These are phyloP conservation scores for Watsonalla cultraria DNA, from an alignment of 2,888 invertebrate species.

Conservation along the genomic window DNA sequence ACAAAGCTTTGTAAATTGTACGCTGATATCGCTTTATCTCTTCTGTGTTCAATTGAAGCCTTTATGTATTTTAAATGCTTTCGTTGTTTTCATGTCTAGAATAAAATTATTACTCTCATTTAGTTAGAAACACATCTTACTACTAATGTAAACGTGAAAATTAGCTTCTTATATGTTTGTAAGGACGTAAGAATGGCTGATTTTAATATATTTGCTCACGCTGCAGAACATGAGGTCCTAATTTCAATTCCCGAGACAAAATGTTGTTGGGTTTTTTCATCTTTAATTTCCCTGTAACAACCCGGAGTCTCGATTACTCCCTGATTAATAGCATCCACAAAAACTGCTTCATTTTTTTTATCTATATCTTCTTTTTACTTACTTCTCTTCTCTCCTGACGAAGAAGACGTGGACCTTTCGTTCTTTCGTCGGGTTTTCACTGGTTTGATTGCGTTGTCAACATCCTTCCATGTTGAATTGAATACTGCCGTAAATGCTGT, in stretches of 20 bases:
- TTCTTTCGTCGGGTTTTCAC: slow-evolving; percentile 8
- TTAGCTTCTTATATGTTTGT: too few relatives aligned
- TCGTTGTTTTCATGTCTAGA: too few relatives aligned
- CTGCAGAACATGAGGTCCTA: too few relatives aligned
- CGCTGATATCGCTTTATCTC: not conserved
- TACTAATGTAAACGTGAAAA: too few relatives aligned
- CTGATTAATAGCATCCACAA: not conserved
- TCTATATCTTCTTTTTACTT: not conserved
- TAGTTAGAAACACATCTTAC: too few relatives aligned
- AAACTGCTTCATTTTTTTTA: not conserved
- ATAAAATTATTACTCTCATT: too few relatives aligned
- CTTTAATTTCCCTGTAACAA: too few relatives aligned
- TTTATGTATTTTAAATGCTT: not conserved
- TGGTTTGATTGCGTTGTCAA: not conserved
- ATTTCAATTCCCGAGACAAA: too few relatives aligned
- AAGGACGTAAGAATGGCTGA: too few relatives aligned
- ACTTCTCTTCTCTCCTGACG: slow-evolving; percentile 13
- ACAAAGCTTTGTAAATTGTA: slow-evolving; percentile 1
- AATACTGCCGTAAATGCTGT: not conserved
- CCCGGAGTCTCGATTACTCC: too few relatives aligned
- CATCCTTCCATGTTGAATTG: not conserved
- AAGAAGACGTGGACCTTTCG: slow-evolving; percentile 29
- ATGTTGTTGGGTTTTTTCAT: too few relatives aligned
- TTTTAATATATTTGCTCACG: too few relatives aligned
- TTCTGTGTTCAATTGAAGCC: not conserved